These are phyloP conservation scores for Oasisia sp. DNA, from an alignment of 2,888 invertebrate species.

Conservation along the genomic window DNA sequence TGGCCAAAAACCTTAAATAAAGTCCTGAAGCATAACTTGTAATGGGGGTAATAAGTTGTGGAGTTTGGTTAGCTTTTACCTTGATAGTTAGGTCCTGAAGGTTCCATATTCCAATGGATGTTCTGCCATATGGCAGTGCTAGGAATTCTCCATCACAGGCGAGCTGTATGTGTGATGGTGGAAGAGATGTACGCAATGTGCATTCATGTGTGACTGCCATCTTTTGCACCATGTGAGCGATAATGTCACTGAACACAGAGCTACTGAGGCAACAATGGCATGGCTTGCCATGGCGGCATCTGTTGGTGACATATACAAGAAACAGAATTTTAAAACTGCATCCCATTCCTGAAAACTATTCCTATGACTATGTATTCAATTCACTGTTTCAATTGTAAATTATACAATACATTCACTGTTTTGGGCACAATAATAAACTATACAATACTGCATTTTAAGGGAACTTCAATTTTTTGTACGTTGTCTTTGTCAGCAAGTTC, in stretches of 20 bases:
- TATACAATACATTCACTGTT: too few relatives aligned
- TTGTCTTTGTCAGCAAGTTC: too few relatives aligned
- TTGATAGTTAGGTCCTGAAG: slow-evolving; percentile 47
- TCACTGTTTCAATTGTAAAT: too few relatives aligned
- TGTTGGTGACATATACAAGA: neutral
- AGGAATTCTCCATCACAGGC: slow-evolving; percentile 51
- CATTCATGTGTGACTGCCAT: slow-evolving; percentile 45
- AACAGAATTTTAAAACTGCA: neutral
- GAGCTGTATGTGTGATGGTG: slow-evolving; percentile 50
- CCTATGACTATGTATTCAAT: too few relatives aligned
- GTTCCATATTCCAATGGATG: slow-evolving; percentile 55
- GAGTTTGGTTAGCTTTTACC: slow-evolving; percentile 35
- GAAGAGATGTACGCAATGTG: slow-evolving; percentile 44
- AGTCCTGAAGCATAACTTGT: too few relatives aligned
- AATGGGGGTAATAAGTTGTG: too few relatives aligned
- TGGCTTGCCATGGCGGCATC: neutral
- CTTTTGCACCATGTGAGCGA: neutral
- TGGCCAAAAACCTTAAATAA: too few relatives aligned
- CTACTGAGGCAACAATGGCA: neutral
- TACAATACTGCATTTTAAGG: too few relatives aligned
- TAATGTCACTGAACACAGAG: neutral
- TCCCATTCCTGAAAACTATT: neutral
- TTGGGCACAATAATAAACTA: too few relatives aligned
- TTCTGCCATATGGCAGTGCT: slow-evolving; percentile 51
- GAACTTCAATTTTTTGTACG: too few relatives aligned